Evolutionary conservation across 2,113 vertebrate species (phyloP).

Genomic region (Cochlearius cochlearius): DNA sequence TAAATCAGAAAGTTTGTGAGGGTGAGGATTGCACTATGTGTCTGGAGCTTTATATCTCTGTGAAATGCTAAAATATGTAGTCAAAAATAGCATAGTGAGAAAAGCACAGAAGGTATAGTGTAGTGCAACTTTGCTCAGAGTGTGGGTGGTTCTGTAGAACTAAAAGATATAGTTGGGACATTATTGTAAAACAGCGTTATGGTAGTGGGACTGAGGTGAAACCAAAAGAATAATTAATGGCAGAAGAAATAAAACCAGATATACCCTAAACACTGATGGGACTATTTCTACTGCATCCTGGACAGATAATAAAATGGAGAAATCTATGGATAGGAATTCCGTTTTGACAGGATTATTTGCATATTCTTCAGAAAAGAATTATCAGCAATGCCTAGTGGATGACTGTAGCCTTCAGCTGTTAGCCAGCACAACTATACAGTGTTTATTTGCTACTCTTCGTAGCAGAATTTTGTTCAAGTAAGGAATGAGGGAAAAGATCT

Average conservation of each 20-base stretch:
- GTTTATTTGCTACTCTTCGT: background rate
- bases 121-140: background rate
- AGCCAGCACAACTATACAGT: background rate
- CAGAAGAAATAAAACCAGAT: background rate
- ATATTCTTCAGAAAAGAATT: background rate
- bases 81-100: conserved; percentile 6
- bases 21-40: background rate
- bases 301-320: background rate
- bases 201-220: background rate
- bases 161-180: background rate
- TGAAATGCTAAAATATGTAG: background rate
- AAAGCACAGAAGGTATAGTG: conserved; percentile 9
- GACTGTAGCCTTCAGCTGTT: background rate
- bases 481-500: background rate
- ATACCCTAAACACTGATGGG: background rate
- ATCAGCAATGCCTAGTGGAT: background rate
- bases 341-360: background rate
- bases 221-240: background rate
- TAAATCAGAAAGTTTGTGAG: background rate
- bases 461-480: background rate
- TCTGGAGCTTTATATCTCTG: background rate
- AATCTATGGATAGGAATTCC: background rate
- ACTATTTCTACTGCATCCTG: background rate
- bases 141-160: conserved; percentile 18
- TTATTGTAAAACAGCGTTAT: background rate